A percentile compares a stretch with the other conserved stretches of the same genome.
Conservation (phyloP, 2,797 vertebrate species). For the Cyclopterus lumpus region DNA sequence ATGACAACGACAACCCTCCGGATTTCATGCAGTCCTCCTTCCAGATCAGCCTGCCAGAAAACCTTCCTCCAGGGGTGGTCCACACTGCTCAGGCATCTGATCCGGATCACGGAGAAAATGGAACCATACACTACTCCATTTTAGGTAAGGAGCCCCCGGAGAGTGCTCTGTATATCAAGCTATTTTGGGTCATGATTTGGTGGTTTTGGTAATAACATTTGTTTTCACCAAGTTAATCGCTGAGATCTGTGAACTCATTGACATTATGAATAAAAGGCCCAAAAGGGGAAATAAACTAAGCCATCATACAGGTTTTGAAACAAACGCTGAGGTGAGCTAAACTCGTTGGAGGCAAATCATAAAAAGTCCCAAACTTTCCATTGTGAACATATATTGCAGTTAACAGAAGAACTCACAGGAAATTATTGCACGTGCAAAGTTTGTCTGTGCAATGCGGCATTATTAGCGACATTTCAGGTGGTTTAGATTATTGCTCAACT, state of each 20-base stretch:
- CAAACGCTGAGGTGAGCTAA: neutral
- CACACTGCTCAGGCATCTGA: constrained; percentile 85
- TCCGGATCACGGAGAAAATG: constrained; percentile 86
- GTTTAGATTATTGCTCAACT: neutral
- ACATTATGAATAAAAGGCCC: neutral
- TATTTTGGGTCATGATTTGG: neutral
- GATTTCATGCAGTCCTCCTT: constrained; percentile 81
- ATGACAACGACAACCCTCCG: constrained; percentile 91
- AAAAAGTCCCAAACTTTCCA: neutral
- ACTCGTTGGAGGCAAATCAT: neutral
- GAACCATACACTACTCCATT: constrained; percentile 87
- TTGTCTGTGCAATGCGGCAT: neutral
- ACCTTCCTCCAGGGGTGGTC: constrained; percentile 85
- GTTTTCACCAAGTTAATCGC: neutral
- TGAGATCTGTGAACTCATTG: neutral
- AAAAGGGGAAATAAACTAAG: neutral
- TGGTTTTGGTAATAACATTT: neutral
- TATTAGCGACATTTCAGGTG: neutral
- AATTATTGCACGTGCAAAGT: neutral
- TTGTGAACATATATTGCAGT: neutral
- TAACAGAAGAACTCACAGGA: too few relatives aligned
- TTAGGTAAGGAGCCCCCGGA: constrained; percentile 78
- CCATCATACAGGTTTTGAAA: neutral
- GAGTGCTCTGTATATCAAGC: neutral
- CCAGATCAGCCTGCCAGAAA: constrained; percentile 88